These are phyloP conservation scores for Diloba caeruleocephala DNA, from an alignment of 2,888 invertebrate species.

Conservation along the genomic window DNA sequence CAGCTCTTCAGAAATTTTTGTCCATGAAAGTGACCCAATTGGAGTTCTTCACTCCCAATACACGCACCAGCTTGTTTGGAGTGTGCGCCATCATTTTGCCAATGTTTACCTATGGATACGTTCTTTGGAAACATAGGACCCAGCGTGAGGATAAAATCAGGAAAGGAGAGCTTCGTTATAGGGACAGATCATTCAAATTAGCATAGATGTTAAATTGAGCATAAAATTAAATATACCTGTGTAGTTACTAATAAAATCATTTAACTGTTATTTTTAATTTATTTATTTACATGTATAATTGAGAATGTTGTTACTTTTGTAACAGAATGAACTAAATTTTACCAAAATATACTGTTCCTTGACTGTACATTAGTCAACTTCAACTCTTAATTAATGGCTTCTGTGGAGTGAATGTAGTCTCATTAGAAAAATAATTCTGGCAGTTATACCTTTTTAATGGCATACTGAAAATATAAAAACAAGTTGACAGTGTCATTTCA, in stretches of 20 bases:
- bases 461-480: background rate
- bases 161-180: slow-evolving; percentile 93
- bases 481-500: slow-evolving; percentile 12
- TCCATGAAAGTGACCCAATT: slow-evolving; percentile 91
- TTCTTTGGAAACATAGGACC: slow-evolving; percentile 86
- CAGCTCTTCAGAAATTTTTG: slow-evolving; percentile 92
- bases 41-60: slow-evolving; percentile 91
- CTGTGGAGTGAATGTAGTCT: no score
- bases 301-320: slow-evolving; percentile 2
- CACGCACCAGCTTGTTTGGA: slow-evolving; percentile 86
- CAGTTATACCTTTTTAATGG: background rate
- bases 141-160: slow-evolving; percentile 89
- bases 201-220: slow-evolving; percentile 71
- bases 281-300: background rate
- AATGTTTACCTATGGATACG: slow-evolving; percentile 86
- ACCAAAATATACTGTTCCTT: background rate
- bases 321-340: slow-evolving; percentile 2
- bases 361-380: slow-evolving; percentile 8
- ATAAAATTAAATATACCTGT: slow-evolving; percentile 29
- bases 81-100: slow-evolving; percentile 88
- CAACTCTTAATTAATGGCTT: no score
- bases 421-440: slow-evolving; percentile 13
- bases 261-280: slow-evolving; percentile 36
- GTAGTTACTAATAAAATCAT: slow-evolving; percentile 52
- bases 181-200: slow-evolving; percentile 92